Conservation (phyloP, 2,888 invertebrate species). For the Leptinotarsa rubiginosa region DNA sequence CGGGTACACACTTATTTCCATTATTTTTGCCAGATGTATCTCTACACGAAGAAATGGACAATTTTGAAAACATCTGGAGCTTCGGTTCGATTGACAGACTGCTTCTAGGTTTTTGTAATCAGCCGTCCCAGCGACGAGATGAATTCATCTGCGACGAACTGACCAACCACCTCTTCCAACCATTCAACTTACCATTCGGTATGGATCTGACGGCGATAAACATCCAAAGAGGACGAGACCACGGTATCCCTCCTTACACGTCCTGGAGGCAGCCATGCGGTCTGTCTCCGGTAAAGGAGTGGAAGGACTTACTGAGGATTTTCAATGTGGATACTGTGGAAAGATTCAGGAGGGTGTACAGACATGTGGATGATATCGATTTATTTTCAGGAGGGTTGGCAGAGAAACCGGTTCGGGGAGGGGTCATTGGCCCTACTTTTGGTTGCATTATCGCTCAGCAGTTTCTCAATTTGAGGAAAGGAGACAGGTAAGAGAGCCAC, state of each 20-base stretch:
- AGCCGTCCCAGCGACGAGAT: slow-evolving; percentile 82
- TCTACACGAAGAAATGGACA: slow-evolving; percentile 82
- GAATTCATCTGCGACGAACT: slow-evolving; percentile 85
- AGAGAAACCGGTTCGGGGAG: slow-evolving; percentile 82
- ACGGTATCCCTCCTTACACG: slow-evolving; percentile 85
- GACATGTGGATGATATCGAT: slow-evolving; percentile 85
- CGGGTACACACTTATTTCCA: no score
- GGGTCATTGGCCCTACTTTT: slow-evolving; percentile 87
- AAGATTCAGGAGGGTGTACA: slow-evolving; percentile 70
- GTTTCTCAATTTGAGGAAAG: slow-evolving; percentile 81
- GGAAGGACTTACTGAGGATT: slow-evolving; percentile 75
- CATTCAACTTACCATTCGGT: slow-evolving; percentile 77
- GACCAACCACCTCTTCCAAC: slow-evolving; percentile 87
- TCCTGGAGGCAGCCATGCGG: slow-evolving; percentile 85
- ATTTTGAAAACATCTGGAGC: slow-evolving; percentile 78
- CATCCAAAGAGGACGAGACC: slow-evolving; percentile 88
- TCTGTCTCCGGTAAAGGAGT: slow-evolving; percentile 73
- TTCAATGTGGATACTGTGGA: slow-evolving; percentile 73
- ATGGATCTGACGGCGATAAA: slow-evolving; percentile 91
- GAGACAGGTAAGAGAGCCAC: slow-evolving; percentile 68
- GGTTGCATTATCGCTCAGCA: slow-evolving; percentile 90
- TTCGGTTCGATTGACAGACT: slow-evolving; percentile 84
- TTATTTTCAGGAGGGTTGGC: slow-evolving; percentile 86
- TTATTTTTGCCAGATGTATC: slow-evolving; percentile 71
- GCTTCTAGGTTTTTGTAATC: slow-evolving; percentile 80